Percentiles rank a stretch among this genome's conserved stretches.
Conservation (phyloP, 2,113 vertebrate genomes). For the Megaptera novaeangliae region DNA sequence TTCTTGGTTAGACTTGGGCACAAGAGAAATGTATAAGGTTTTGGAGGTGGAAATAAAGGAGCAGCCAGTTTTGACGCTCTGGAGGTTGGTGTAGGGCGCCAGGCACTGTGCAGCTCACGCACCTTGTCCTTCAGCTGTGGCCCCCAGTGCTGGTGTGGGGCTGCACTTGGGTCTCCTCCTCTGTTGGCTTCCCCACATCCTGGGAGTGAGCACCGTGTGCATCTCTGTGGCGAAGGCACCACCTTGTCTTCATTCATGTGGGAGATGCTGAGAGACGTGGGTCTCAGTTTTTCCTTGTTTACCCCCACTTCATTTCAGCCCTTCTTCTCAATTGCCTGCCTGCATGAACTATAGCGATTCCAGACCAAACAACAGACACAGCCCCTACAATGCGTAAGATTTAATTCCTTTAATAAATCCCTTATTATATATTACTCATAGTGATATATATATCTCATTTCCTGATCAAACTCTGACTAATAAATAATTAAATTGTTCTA, state of each 20-base stretch:
- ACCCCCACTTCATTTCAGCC: background rate
- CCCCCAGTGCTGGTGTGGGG: no score
- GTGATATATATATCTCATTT: background rate
- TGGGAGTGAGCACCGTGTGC: background rate
- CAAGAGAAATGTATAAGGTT: background rate
- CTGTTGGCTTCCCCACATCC: background rate
- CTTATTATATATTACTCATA: background rate
- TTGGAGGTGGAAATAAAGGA: background rate
- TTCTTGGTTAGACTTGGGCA: background rate
- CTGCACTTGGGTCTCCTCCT: background rate
- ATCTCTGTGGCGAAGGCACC: background rate
- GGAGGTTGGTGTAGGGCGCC: background rate
- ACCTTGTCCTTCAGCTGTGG: no score
- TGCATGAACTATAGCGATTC: background rate
- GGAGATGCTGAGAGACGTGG: background rate
- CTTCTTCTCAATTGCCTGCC: background rate
- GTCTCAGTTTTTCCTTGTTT: background rate
- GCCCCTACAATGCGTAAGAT: background rate
- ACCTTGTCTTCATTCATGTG: background rate
- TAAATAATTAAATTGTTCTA: background rate
- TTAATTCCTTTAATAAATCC: background rate
- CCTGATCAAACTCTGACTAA: background rate
- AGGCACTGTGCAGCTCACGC: rapidly evolving
- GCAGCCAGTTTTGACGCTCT: background rate
- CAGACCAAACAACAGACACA: background rate